Percentiles rank a stretch among this genome's conserved stretches.
phyloP scores from a whole-genome alignment of 2,888 invertebrate genomes.

The Plagodis dolabraria region DNA sequence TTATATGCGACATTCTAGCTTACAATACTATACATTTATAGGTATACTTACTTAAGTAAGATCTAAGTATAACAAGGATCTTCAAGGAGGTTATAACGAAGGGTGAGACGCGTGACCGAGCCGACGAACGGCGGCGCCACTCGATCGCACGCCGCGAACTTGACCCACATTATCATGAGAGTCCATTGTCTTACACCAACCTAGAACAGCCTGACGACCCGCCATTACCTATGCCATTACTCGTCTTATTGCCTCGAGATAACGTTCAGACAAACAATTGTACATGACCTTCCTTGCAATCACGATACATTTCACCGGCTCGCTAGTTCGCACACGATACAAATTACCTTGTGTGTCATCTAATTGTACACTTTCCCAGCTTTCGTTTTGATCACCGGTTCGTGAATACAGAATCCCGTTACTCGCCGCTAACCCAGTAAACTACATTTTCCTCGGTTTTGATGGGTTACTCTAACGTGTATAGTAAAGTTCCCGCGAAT shows the following conservation, averaged over 20 bases:
- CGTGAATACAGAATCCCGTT: constrained; percentile 69
- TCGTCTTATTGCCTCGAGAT: constrained; percentile 48
- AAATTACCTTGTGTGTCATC: constrained; percentile 55
- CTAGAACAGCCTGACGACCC: constrained; percentile 62
- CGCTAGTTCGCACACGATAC: constrained; percentile 34
- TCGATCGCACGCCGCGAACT: constrained; percentile 67
- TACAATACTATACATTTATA: no score
- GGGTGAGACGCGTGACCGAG: constrained; percentile 53
- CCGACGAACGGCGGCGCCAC: constrained; percentile 41
- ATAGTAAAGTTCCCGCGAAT: constrained; percentile 16
- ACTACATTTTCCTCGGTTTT: constrained; percentile 63
- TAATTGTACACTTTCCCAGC: constrained; percentile 78
- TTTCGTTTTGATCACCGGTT: constrained; percentile 72
- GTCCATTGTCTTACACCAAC: constrained; percentile 72
- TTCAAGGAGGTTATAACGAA: constrained; percentile 16
- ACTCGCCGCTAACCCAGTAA: constrained; percentile 67
- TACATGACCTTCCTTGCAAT: constrained; percentile 42
- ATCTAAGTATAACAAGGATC: background rate
- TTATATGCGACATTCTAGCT: no score
- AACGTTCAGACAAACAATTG: constrained; percentile 44
- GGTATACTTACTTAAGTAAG: no score
- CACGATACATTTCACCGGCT: constrained; percentile 28
- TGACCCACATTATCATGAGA: constrained; percentile 74
- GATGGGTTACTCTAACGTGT: constrained; percentile 43
- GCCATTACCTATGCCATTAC: constrained; percentile 55